Conservation (phyloP, 1,140 invertebrate genomes). For the Ceratina australensis region DNA sequence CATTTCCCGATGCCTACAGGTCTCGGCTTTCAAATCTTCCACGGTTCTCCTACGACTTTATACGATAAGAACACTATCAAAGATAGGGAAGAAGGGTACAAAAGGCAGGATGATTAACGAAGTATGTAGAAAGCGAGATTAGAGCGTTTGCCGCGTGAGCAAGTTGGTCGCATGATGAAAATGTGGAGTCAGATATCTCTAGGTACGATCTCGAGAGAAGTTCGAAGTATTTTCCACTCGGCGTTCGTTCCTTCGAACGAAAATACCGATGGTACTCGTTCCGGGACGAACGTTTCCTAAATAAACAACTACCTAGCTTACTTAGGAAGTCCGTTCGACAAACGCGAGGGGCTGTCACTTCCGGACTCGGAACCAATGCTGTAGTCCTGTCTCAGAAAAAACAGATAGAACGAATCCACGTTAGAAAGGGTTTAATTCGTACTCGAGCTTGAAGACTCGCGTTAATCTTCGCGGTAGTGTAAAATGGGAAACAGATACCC, state of each 20-base stretch:
- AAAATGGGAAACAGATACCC: not conserved
- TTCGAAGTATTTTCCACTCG: slow-evolving; percentile 34
- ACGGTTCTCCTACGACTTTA: too few relatives aligned
- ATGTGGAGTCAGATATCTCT: not conserved
- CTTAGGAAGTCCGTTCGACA: slow-evolving; percentile 39
- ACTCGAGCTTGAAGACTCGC: too few relatives aligned
- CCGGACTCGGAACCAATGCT: slow-evolving; percentile 24
- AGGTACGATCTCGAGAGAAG: not conserved
- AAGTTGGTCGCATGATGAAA: too few relatives aligned
- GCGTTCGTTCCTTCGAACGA: slow-evolving; percentile 44
- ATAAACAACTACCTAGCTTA: slow-evolving; percentile 39
- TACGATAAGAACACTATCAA: too few relatives aligned
- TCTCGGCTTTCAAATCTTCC: not conserved
- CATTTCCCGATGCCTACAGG: slow-evolving; percentile 18
- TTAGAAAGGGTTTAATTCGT: too few relatives aligned
- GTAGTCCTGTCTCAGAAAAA: too few relatives aligned
- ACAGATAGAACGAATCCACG: too few relatives aligned
- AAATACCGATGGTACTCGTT: slow-evolving; percentile 46
- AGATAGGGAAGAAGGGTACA: too few relatives aligned
- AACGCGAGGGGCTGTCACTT: slow-evolving; percentile 35
- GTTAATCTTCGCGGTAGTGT: too few relatives aligned
- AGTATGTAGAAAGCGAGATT: too few relatives aligned
- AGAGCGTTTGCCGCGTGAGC: too few relatives aligned
- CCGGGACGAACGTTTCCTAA: slow-evolving; percentile 51
- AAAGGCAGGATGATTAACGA: too few relatives aligned